Base-by-base conservation (phyloP, 1,140 invertebrate genomes). In the Aricia agestis region DNA sequence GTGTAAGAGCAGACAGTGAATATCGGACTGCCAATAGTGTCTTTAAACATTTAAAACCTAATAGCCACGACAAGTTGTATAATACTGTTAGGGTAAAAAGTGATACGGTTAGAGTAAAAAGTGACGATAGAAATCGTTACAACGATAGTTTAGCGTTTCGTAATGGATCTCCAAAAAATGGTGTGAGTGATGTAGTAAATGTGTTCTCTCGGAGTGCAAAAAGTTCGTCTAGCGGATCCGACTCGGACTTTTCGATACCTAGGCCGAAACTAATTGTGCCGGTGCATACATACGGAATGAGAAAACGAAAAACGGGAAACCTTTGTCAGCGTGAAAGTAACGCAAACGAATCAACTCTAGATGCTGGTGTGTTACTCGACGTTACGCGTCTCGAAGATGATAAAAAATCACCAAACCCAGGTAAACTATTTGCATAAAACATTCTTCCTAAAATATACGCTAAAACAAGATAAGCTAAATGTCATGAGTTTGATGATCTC, bases 241-340 rank as follows among this genome's bases (percentile, higher is more conserved):
- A 93, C 71, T 93, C 93, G 9, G 95, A 95, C 74, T 97, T 97
- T 88, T 93, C 94, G 59, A 97, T 97, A 85, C 96, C 96, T 1
- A 91, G 96, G 78, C 96, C 96, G 15, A 95, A 96, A 82, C 93
- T 97, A 71, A 96, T 97, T 78, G 96, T 97, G 69, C 96, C 96
- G 63, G 96, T 97, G 69, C 96, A 97, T 91, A 96, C 96, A 2
- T 97, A 97, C 85, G 96, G 95, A 36, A 94, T 94, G 67, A 92
- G 95, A 71, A 95, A 95, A 75, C 92, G 96, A 68, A 93, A 96
- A 71, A 97, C 96, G n/a, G 96, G 96, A 6, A 95, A 95, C 91
- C 86, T 94, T 66, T 88, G 92, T 81, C 86, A 93, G 71, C 81
- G 91, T 69, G 85, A 92, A 32, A 86, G 90, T 78, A 87, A 81